Evolutionary conservation across 2,797 vertebrate genomes (phyloP).

Genomic region (Aeoliscus strigatus): DNA sequence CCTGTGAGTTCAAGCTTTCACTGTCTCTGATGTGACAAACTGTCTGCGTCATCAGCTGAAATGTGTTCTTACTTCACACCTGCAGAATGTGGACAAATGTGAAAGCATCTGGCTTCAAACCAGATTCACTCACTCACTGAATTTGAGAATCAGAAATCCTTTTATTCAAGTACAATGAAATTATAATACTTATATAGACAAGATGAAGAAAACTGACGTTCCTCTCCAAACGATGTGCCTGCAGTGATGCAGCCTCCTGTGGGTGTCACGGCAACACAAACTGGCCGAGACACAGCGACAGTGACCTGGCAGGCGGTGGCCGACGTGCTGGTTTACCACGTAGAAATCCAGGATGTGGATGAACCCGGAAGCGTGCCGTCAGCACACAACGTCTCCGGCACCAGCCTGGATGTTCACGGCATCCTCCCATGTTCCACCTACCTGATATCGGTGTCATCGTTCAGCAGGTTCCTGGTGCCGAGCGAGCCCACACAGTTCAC

Average conservation of each 20-base stretch:
- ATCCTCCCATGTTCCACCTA: conserved; percentile 71
- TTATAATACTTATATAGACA: no score
- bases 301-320: conserved; percentile 66
- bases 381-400: conserved; percentile 34
- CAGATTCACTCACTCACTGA: no score
- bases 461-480: conserved; percentile 63
- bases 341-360: conserved; percentile 40
- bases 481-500: conserved; percentile 62
- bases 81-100: no score
- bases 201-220: no score
- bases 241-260: conserved; percentile 69
- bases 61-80: no score
- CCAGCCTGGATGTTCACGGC: conserved; percentile 41
- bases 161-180: no score
- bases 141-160: no score
- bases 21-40: neutral
- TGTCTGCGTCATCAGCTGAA: no score
- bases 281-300: conserved; percentile 3
- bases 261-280: conserved; percentile 27
- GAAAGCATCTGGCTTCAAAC: no score
- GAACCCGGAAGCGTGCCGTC: neutral
- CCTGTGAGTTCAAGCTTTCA: conserved; percentile 62
- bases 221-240: no score
- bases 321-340: conserved; percentile 63
- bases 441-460: conserved; percentile 70